Conservation (phyloP, 2,113 vertebrate genomes). For the Gnathonemus echidnorhynchus region DNA sequence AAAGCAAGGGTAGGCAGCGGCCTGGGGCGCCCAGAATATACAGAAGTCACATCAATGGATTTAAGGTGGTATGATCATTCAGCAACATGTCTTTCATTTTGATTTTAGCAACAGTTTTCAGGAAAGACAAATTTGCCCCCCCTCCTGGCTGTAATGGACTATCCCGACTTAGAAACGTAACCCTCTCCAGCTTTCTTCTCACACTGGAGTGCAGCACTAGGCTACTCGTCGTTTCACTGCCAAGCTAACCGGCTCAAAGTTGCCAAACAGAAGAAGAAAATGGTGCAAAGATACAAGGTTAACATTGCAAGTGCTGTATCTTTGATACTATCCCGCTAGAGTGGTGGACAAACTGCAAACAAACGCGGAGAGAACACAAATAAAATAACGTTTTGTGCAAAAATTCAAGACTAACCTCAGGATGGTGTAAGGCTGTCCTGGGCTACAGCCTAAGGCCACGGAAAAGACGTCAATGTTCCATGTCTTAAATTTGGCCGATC, state of each 20-base stretch:
- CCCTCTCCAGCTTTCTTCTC: neutral
- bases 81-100: neutral
- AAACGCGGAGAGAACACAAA: neutral
- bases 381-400: neutral
- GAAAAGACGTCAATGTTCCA: neutral
- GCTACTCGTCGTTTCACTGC: neutral
- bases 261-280: neutral
- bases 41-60: neutral
- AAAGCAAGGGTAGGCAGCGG: neutral
- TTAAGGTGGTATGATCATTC: neutral
- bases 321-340: too few species aligned
- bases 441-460: neutral
- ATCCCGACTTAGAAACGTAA: neutral
- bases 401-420: neutral
- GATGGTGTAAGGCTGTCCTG: neutral
- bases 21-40: neutral
- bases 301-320: too few species aligned
- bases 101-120: neutral
- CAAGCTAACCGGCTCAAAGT: neutral
- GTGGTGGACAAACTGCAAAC: too few species aligned
- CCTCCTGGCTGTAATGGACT: neutral
- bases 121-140: neutral
- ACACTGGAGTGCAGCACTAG: neutral
- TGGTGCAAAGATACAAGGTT: rapidly evolving
- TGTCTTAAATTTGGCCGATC: neutral